Base-by-base conservation (phyloP, 2,888 invertebrate genomes). In the Oxycera nigricornis region DNA sequence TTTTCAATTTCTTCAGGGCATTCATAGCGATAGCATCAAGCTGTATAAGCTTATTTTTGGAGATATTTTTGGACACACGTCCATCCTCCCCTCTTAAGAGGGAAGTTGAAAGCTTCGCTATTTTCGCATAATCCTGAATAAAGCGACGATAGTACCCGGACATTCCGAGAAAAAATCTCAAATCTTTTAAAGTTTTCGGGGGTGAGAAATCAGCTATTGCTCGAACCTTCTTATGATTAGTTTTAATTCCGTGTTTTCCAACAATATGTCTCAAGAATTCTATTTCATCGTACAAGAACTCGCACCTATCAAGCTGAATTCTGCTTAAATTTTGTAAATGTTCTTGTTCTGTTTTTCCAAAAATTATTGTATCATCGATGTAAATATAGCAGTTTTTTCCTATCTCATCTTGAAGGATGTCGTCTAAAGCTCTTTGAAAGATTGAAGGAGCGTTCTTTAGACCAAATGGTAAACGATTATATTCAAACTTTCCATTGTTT, bases 281-380 rank as follows among this genome's bases (percentile, higher is more conserved):
- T 14, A 68, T 31, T 55, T 70, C 31, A 9, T 70, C 11, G 20
- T 50, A 1, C 30, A 70, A n/a, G 22, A 70, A 70, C 55, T 70
- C 52, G 70, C 70, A 72, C 35, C 57, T 57, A 28, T 57, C 57
- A 22, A 72, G 57, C 50, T 72, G 65, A 41, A 65, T 65, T 59
- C n/a, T 59, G 11, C 17, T 30, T 28, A 59, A 30, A 30, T 59
- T 59, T 30, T 59, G 28, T 14, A 59, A 30, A 1, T 59, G 26
- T 28, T 59, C 59, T 2, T 11, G 14, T 59, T 59, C 59, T 9
- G 6, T 24, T 14, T 55, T 24, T 14, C 55, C 22, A 7, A 55
- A 50, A 17, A n/a, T n/a, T n/a, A n/a, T n/a, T n/a, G n/a, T n/a
- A n/a, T n/a, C n/a, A n/a, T n/a, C n/a, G n/a, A n/a, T n/a, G n/a